Evolutionary conservation across 2,113 vertebrate genomes (phyloP).

Genomic region (Rissa tridactyla): DNA sequence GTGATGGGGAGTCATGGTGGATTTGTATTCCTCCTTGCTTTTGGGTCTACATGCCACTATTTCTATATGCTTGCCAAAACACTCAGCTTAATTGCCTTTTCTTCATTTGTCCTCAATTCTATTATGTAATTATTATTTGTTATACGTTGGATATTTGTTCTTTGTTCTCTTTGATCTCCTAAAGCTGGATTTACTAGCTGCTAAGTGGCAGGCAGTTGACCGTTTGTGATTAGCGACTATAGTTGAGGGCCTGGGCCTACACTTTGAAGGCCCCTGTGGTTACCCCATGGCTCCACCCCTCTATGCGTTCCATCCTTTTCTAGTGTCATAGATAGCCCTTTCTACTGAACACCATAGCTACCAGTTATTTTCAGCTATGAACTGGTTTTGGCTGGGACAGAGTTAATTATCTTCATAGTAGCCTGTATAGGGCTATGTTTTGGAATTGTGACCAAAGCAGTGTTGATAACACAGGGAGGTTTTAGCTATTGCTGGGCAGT

Average conservation of each 20-base stretch:
- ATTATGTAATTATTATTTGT: background rate
- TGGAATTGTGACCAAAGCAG: rapidly evolving
- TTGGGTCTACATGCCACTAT: background rate
- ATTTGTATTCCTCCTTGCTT: background rate
- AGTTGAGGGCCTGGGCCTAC: background rate
- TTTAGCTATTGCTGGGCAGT: background rate
- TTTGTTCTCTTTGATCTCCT: background rate
- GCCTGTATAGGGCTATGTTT: background rate
- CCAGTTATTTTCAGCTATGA: background rate
- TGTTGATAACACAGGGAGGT: background rate
- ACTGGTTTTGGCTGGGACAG: background rate
- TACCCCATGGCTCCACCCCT: background rate
- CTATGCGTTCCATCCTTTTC: background rate
- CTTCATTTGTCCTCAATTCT: background rate
- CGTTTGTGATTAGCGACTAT: rapidly evolving
- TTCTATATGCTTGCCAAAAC: background rate
- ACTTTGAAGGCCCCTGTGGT: background rate
- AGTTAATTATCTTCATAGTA: background rate
- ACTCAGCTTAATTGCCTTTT: background rate
- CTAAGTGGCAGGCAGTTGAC: background rate
- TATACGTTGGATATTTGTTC: background rate
- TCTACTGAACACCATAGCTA: background rate
- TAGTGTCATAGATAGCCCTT: background rate
- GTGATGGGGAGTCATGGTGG: background rate
- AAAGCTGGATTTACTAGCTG: background rate